Evolutionary conservation across 2,888 invertebrate genomes (phyloP).

Genomic region (Eulithis testata): DNA sequence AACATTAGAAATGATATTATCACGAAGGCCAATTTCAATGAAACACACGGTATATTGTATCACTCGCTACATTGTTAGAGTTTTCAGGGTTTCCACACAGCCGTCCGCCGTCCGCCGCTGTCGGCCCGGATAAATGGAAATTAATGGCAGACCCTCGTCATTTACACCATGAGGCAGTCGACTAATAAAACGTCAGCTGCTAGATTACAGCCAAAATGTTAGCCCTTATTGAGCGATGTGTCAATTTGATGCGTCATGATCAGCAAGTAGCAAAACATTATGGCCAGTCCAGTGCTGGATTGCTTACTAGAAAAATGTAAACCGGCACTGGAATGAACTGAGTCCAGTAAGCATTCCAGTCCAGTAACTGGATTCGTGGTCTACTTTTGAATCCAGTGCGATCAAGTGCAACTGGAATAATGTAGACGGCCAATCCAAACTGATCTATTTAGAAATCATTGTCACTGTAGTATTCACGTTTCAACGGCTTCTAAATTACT

Average conservation of each 20-base stretch:
- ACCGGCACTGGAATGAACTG: no score
- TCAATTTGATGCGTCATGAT: conserved; percentile 28
- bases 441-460: no score
- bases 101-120: conserved; percentile 49
- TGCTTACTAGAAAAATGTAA: no score
- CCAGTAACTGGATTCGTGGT: no score
- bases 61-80: conserved; percentile 42
- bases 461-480: no score
- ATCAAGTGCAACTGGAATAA: no score
- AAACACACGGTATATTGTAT: conserved; percentile 19
- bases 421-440: no score
- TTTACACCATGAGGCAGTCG: conserved; percentile 40
- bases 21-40: conserved; percentile 21
- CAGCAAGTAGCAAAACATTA: no score
- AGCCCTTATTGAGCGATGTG: conserved; percentile 32
- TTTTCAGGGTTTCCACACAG: conserved; percentile 50
- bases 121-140: conserved; percentile 69
- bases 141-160: conserved; percentile 62
- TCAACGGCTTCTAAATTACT: no score
- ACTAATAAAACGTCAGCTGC: conserved; percentile 51
- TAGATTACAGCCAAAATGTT: conserved; percentile 46
- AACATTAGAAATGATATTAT: background rate
- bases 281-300: no score
- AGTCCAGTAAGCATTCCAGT: no score
- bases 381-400: no score